Percentiles rank a stretch among this genome's conserved stretches.
Evolutionary conservation across 2,797 vertebrate genomes (phyloP).

Genomic region (Arnoldichthys spilopterus): DNA sequence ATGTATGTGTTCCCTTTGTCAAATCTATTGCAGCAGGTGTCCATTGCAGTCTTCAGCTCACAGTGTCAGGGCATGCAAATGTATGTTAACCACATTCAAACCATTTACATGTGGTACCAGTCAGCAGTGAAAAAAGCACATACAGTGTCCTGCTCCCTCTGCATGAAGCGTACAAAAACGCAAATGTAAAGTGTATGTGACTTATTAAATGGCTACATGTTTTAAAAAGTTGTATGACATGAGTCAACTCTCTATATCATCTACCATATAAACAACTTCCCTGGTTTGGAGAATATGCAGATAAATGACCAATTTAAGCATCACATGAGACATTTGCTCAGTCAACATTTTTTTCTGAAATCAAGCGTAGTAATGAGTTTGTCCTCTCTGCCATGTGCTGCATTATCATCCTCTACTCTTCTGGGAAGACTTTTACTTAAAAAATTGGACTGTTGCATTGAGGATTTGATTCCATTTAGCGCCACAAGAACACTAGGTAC

Average conservation of each 20-base stretch:
- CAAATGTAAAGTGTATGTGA: neutral
- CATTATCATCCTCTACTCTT: too few species aligned
- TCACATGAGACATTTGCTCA: too few species aligned
- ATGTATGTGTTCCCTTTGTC: neutral
- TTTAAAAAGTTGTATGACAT: neutral
- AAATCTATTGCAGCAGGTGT: neutral
- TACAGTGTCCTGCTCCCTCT: neutral
- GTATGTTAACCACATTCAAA: slow-evolving; percentile 50
- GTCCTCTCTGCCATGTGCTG: too few species aligned
- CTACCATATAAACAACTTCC: neutral
- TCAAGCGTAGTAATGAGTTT: too few species aligned
- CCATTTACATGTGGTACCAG: slow-evolving; percentile 46
- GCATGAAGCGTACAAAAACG: neutral
- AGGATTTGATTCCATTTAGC: neutral
- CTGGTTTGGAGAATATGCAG: too few species aligned
- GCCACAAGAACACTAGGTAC: neutral
- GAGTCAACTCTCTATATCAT: neutral
- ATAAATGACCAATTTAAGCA: too few species aligned
- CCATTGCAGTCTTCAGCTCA: slow-evolving; percentile 15
- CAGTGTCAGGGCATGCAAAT: slow-evolving; percentile 53
- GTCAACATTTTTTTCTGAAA: too few species aligned
- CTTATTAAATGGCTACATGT: neutral
- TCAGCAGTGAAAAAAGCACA: neutral
- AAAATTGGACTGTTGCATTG: neutral
- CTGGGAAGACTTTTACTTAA: neutral